Percentiles rank a stretch among this genome's conserved stretches.
phyloP scores from a whole-genome alignment of 2,113 vertebrate genomes.

The Alethe castanea region DNA sequence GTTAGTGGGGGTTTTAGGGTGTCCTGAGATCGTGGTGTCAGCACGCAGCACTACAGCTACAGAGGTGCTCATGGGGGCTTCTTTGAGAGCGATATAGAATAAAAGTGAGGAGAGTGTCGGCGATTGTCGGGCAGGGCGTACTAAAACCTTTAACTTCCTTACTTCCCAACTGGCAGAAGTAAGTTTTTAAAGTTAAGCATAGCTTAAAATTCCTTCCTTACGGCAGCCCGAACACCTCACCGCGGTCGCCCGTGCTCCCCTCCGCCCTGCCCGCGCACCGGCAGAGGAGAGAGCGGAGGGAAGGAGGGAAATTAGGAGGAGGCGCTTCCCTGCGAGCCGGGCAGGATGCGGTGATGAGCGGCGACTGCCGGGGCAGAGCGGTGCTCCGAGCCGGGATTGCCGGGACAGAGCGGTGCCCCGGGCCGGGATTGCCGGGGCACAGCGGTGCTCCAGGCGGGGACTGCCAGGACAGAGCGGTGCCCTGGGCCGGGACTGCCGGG shows the following conservation, averaged over 20 bases:
- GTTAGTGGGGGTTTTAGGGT: background rate
- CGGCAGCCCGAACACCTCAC: background rate
- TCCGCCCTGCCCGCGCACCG: background rate
- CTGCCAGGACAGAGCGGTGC: no score
- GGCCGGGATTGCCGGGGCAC: no score
- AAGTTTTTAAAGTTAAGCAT: background rate
- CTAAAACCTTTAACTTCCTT: background rate
- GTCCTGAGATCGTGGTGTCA: background rate
- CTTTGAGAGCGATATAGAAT: background rate
- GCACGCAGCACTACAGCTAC: background rate
- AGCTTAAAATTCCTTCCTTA: background rate
- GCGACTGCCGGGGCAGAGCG: no score
- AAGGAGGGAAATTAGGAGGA: background rate
- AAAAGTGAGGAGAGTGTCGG: background rate
- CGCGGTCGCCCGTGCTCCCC: fast-evolving
- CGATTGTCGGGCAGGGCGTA: background rate
- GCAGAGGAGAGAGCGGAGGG: background rate
- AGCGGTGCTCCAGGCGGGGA: no score
- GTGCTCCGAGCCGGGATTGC: no score
- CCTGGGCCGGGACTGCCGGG: no score
- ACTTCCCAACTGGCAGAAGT: background rate
- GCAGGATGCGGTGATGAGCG: background rate
- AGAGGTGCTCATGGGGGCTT: background rate
- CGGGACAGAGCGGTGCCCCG: no score
- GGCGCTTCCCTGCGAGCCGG: background rate